Evolutionary conservation across 2,113 vertebrate genomes (phyloP).

Genomic region (Solea senegalensis): DNA sequence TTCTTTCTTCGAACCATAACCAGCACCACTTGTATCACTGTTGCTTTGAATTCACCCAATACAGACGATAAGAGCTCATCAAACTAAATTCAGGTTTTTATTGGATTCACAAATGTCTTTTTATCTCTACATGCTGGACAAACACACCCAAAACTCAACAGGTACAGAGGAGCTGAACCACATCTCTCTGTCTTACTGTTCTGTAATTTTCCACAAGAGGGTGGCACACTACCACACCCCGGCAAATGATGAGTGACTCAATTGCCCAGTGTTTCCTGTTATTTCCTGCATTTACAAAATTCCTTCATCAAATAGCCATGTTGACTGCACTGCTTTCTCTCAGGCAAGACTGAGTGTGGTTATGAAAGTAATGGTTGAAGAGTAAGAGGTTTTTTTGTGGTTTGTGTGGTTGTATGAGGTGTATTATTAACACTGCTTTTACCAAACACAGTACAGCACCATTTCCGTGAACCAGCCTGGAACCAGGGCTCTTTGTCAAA

Average conservation of each 20-base stretch:
- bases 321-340: neutral
- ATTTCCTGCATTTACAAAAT: neutral
- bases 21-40: too few species aligned
- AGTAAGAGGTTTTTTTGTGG: too few species aligned
- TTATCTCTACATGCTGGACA: neutral
- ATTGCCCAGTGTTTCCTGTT: neutral
- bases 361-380: neutral
- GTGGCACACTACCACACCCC: neutral
- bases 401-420: neutral
- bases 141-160: neutral
- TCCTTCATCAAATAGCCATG: neutral
- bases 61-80: too few species aligned
- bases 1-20: too few species aligned
- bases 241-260: neutral
- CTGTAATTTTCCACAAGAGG: neutral
- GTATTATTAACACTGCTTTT: too few species aligned
- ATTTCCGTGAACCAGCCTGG: too few species aligned
- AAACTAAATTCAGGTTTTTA: too few species aligned
- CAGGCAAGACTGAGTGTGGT: neutral
- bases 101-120: too few species aligned
- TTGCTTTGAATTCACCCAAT: too few species aligned
- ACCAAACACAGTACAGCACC: too few species aligned
- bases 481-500: too few species aligned
- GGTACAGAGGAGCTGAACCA: neutral
- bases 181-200: neutral